A percentile compares a stretch with the other conserved stretches of the same genome.
These are phyloP conservation scores for Mythimna ferrago DNA, from an alignment of 2,888 invertebrate species.

Conservation along the genomic window DNA sequence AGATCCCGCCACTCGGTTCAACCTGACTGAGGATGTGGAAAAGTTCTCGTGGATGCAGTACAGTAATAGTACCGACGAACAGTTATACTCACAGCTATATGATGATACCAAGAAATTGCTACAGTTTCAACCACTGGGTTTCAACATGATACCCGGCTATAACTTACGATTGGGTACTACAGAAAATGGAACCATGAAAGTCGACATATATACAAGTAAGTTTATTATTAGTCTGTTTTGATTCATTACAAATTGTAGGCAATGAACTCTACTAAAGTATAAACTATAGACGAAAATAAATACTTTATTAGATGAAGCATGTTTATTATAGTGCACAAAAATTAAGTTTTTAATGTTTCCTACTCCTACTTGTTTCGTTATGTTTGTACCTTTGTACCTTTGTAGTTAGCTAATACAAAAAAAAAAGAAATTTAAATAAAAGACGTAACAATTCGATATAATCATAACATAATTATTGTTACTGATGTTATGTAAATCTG, in stretches of 20 bases:
- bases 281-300: not conserved
- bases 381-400: no score
- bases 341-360: not conserved
- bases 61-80: constrained; percentile 83
- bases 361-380: not conserved
- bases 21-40: constrained; percentile 75
- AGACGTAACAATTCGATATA: not conserved
- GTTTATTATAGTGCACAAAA: no score
- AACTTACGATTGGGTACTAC: constrained; percentile 88
- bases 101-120: constrained; percentile 88
- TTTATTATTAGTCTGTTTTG: constrained; percentile 30
- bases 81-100: constrained; percentile 87
- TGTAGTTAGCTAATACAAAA: no score
- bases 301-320: not conserved
- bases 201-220: constrained; percentile 88
- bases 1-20: constrained; percentile 60
- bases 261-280: constrained; percentile 6
- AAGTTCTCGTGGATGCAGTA: constrained; percentile 85
- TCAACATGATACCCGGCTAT: constrained; percentile 88
- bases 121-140: constrained; percentile 84
- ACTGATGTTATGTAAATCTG: not conserved
- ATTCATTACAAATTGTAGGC: not conserved
- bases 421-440: not conserved
- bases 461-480: not conserved
- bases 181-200: constrained; percentile 85